Conservation (phyloP, 1,140 invertebrate species). For the Acromyrmex echinatior region DNA sequence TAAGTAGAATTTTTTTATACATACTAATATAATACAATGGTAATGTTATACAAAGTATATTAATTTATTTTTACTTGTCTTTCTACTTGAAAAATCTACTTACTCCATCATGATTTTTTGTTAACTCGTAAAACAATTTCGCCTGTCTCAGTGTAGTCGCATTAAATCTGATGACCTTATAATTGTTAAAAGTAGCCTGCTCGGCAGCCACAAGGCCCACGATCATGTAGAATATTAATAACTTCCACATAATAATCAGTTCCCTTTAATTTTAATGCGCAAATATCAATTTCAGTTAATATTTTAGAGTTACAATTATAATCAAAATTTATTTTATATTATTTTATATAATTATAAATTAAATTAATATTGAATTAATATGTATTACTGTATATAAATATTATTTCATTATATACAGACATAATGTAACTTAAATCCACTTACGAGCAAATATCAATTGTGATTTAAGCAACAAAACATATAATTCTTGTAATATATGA, state of each 20-base stretch:
- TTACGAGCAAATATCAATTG: not conserved
- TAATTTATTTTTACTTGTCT: not conserved
- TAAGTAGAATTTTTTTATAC: too few species aligned
- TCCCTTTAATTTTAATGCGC: not conserved
- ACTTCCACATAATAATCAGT: conserved; percentile 21
- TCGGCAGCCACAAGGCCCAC: conserved; percentile 1
- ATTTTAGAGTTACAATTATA: not conserved
- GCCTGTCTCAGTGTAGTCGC: not conserved
- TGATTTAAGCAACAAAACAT: not conserved
- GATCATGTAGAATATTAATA: not conserved
- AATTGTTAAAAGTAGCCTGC: not conserved
- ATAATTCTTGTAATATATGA: not conserved
- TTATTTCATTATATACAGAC: not conserved
- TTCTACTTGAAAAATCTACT: not conserved
- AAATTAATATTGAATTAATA: too few species aligned
- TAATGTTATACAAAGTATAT: not conserved
- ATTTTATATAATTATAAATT: too few species aligned
- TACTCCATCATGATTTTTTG: not conserved
- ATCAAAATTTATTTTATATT: not conserved
- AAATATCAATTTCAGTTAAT: not conserved
- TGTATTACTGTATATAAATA: not conserved
- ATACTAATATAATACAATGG: too few species aligned
- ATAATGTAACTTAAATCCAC: not conserved
- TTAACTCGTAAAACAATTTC: not conserved
- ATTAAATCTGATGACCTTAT: not conserved